phyloP scores from a whole-genome alignment of 1,140 invertebrate species.

The Pseudomyrmex gracilis region DNA sequence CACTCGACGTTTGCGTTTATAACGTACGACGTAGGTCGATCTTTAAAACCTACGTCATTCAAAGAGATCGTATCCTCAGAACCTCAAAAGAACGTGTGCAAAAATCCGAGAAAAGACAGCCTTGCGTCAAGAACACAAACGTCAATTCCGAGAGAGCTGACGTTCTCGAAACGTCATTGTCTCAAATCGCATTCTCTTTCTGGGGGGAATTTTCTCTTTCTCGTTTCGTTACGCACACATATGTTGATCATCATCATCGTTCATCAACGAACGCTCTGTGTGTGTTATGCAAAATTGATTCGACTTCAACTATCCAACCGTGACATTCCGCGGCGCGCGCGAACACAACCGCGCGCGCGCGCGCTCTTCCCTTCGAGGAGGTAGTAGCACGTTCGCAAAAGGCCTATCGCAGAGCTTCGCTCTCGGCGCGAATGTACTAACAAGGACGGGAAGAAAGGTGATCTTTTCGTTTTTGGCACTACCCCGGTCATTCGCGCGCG shows the following conservation, averaged over 20 bases:
- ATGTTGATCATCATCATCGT: too few relatives aligned
- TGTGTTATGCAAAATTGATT: slow-evolving; percentile 1
- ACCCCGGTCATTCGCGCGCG: slow-evolving; percentile 73
- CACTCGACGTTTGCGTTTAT: slow-evolving; percentile 61
- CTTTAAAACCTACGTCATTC: slow-evolving; percentile 64
- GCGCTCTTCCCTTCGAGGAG: background rate
- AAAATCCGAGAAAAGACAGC: background rate
- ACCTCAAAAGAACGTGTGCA: background rate
- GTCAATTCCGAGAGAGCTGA: too few relatives aligned
- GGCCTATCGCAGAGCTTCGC: background rate
- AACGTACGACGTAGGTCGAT: slow-evolving; percentile 60
- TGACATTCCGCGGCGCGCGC: slow-evolving; percentile 32
- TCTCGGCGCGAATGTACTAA: slow-evolving; percentile 50
- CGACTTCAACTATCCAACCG: slow-evolving; percentile 19
- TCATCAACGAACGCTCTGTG: too few relatives aligned
- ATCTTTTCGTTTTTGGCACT: slow-evolving; percentile 80
- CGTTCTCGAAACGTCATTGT: too few relatives aligned
- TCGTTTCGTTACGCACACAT: too few relatives aligned
- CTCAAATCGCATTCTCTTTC: too few relatives aligned
- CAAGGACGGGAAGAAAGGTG: slow-evolving; percentile 74
- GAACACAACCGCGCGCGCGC: background rate
- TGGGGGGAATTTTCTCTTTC: too few relatives aligned
- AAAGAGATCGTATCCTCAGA: slow-evolving; percentile 35
- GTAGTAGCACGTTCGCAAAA: background rate
- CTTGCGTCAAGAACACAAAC: background rate